phyloP scores from a whole-genome alignment of 2,888 invertebrate species.

The Drosophila meridionalis region DNA sequence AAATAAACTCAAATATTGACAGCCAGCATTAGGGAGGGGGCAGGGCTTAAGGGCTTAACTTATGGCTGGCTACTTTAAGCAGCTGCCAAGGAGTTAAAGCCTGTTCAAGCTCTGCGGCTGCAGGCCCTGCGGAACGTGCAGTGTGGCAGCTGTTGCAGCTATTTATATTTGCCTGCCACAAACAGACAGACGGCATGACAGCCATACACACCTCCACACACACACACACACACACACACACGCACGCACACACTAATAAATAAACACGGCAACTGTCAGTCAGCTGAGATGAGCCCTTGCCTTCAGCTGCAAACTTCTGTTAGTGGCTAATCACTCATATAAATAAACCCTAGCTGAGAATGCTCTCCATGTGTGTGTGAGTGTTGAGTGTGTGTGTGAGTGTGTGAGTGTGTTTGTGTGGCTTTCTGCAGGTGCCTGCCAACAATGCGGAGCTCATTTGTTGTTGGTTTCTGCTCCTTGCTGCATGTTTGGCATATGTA shows the following conservation, averaged over 20 bases:
- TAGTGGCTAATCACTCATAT: slow-evolving; percentile 77
- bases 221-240: slow-evolving; percentile 34
- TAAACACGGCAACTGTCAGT: slow-evolving; percentile 57
- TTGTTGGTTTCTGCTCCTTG: slow-evolving; percentile 33
- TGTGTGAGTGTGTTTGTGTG: slow-evolving; percentile 12
- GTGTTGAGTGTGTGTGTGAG: background rate
- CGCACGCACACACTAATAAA: slow-evolving; percentile 73
- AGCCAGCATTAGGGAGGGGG: slow-evolving; percentile 39
- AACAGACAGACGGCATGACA: slow-evolving; percentile 47
- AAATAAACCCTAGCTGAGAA: slow-evolving; percentile 59
- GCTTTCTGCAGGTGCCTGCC: slow-evolving; percentile 45
- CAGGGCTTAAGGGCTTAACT: background rate
- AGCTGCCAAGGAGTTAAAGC: slow-evolving; percentile 22
- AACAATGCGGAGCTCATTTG: slow-evolving; percentile 60
- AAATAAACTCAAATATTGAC: slow-evolving; percentile 70
- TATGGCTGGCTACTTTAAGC: slow-evolving; percentile 33
- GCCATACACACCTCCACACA: slow-evolving; percentile 22
- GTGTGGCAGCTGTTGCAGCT: slow-evolving; percentile 36
- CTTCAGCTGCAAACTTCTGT: slow-evolving; percentile 29
- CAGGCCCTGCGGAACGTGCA: slow-evolving; percentile 46
- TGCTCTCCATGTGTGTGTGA: slow-evolving; percentile 21
- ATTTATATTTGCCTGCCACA: slow-evolving; percentile 72
- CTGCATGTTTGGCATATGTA: slow-evolving; percentile 73
- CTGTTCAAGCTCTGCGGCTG: slow-evolving; percentile 9
- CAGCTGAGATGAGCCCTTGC: slow-evolving; percentile 32